Evolutionary conservation across 2,888 invertebrate genomes (phyloP), one percentile per base, ranked within the genome.

Genomic region (Lasioglossum malachurum): DNA sequence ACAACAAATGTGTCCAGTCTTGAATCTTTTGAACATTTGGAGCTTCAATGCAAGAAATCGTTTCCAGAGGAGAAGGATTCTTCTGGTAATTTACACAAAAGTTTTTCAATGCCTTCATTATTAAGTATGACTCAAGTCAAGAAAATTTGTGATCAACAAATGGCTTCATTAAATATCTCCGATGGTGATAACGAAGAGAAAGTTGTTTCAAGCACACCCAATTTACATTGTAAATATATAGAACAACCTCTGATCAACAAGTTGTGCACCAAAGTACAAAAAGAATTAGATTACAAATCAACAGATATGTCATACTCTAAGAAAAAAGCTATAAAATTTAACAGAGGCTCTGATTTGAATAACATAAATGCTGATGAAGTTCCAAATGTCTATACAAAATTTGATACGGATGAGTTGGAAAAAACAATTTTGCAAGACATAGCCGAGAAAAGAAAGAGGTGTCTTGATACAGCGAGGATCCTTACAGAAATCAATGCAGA

Each of bases 391-490:
- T 80, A 82, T 60, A 27, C 4, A 71, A 64, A 5, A 14, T 57
- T 90, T 44, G 79, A 92, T 72, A 80, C 86, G 5, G 88, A 92
- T 76, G 91, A 91, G n/a, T 78, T 94, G 41, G 91, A 92, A 23
- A 86, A 87, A 46, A 92, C 91, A 60, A 83, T 95, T 4, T 60
- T 92, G 12, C 85, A 92, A 53, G 94, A 94, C 73, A 89, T 94
- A n/a, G 91, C 90, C 2, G 90, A 92, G 74, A 92, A 94, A 74
- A 92, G 93, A n/a, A 93, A 93, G 27, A 91, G 94, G 38, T 94
- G 94, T 72, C 89, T 94, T n/a, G 93, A 95, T 64, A 94, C 94
- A 14, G 94, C 93, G 0, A 92, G 92, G 69, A 78, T 91, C 67
- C 93, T 95, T 87, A 84, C 92, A 75, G 93, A 94, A 79, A 94